Base-by-base conservation (phyloP, 2,888 invertebrate species). In the Altica lythri region DNA sequence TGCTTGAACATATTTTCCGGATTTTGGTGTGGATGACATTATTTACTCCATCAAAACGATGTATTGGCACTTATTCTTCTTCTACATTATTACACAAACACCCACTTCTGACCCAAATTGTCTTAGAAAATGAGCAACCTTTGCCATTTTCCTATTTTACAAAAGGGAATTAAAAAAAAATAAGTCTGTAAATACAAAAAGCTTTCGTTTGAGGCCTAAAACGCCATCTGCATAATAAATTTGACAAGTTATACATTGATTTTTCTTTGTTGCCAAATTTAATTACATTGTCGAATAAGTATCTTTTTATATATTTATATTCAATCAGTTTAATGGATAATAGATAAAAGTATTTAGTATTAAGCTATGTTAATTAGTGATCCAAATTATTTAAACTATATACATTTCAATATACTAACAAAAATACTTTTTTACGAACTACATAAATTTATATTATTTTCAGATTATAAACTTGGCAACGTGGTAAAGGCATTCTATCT, bases 21-120 rank as follows among this genome's bases (percentile, higher is more conserved):
- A 68, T 74, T 77, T 78, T 64, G 77, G 72, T 67, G 75, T 75
- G 60, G 76, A 73, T 68, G 77, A 76, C 78, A 78, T 78, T 68
- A 69, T 66, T 62, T 68, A 67, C 65, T 69, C 53, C 57, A 57
- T 53, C 45, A 45, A 53, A 48, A 53, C 29, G 49, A 37, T 48
- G 29, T 27, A 34, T 29, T 57, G 32, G 37, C 48, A 52, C 53
- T 40, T 50, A 35, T 40, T 34, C 34, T 16, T 50, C 16, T 47
- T n/a, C 53, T 53, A 53, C 53, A 53, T 53, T 48, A 25, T 53
- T 19, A 43, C 53, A 47, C 19, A 43, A 47, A 48, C 53, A 53
- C 34, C 17, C 37, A 43, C 30, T 37, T 53, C 16, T 22, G 40
- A 53, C 32, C 30, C 49, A 14, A 30, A 19, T 42, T 22, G 42